A percentile compares a stretch with the other conserved stretches of the same genome.
phyloP scores from a whole-genome alignment of 2,113 vertebrate species.

The Engraulis encrasicolus region DNA sequence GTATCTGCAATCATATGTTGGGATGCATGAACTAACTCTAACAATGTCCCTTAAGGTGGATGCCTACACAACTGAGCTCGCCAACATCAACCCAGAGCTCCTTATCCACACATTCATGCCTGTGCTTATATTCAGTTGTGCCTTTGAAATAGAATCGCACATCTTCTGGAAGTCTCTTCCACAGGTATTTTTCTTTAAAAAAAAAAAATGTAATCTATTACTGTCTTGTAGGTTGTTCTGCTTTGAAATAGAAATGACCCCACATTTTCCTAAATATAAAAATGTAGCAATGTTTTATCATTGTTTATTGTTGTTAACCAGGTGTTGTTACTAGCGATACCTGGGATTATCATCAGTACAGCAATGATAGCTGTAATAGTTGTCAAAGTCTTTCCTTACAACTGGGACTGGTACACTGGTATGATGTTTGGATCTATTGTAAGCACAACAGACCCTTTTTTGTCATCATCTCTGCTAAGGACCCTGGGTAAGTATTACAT shows the following conservation, averaged over 20 bases:
- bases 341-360: constrained; percentile 51
- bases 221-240: not conserved
- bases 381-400: constrained; percentile 44
- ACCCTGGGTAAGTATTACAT: constrained; percentile 13
- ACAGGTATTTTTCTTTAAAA: constrained; percentile 66
- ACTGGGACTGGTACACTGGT: constrained; percentile 48
- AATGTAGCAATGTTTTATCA: not conserved
- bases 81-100: constrained; percentile 37
- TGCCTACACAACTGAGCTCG: constrained; percentile 22
- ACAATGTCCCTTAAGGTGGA: constrained; percentile 16
- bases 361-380: constrained; percentile 45
- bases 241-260: not conserved
- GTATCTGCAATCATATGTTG: not conserved
- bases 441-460: constrained; percentile 25
- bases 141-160: constrained; percentile 65
- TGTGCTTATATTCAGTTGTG: constrained; percentile 64
- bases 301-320: constrained; percentile 18
- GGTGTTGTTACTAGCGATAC: constrained; percentile 54
- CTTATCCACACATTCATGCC: constrained; percentile 62
- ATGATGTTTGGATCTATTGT: constrained; percentile 47
- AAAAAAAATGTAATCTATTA: not conserved
- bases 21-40: not conserved
- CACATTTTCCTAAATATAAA: not conserved
- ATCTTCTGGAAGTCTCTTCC: constrained; percentile 62
- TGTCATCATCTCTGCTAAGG: constrained; percentile 23